Conservation (phyloP, 2,797 vertebrate genomes). For the Chiroxiphia lanceolata region DNA sequence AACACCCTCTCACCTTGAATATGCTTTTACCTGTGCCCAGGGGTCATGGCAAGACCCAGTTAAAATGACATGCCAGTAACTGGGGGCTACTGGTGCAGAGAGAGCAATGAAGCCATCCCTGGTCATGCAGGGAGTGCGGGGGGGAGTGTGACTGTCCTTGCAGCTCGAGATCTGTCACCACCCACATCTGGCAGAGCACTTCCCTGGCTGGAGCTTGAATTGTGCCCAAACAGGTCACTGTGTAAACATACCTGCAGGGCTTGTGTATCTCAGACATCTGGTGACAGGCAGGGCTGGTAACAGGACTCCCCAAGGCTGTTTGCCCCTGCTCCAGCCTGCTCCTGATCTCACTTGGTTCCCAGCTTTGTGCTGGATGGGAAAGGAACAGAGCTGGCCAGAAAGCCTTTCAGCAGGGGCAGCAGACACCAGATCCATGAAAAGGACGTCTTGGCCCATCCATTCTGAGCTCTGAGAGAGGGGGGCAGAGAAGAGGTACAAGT, state of each 20-base stretch:
- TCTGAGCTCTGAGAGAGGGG: background rate
- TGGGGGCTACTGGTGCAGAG: background rate
- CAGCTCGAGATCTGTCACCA: background rate
- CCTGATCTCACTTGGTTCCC: background rate
- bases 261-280: background rate
- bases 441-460: background rate
- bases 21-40: background rate
- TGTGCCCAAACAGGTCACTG: background rate
- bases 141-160: background rate
- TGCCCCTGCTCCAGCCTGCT: background rate
- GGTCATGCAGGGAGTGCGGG: background rate
- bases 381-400: background rate
- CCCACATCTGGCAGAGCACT: background rate
- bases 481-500: background rate
- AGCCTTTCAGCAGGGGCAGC: background rate
- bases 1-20: background rate
- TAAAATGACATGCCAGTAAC: background rate
- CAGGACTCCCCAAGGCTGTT: background rate
- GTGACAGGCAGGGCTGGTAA: background rate
- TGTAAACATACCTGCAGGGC: slow-evolving; percentile 26
- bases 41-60: background rate
- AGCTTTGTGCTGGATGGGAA: background rate
- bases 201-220: background rate
- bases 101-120: rapidly evolving
- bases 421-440: background rate